Base-by-base conservation (phyloP, 2,888 invertebrate genomes). In the Brenthis ino region DNA sequence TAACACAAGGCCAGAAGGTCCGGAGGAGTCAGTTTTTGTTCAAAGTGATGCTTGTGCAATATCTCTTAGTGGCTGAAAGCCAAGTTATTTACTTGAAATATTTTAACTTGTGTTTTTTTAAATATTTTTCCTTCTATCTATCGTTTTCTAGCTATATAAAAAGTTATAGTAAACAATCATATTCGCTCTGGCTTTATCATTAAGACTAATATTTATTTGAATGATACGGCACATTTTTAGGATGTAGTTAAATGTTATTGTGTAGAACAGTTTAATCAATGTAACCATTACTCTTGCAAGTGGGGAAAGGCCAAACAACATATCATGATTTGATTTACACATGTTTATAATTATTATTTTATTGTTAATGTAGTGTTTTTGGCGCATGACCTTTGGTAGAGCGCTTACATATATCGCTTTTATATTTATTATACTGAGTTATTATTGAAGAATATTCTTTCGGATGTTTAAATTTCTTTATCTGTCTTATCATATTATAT, bases 1-100 rank as follows among this genome's bases (percentile, higher is more conserved):
- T 75, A 78, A 72, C 69, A 70, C 74, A 77, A 77, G 76, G 77
- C 72, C 74, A 76, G 67, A 48, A 33, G 16, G 65, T 57, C 13
- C 60, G 37, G 48, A 33, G 6, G 47, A 14, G 12, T 13, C 37
- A 28, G 37, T 57, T 60, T 33, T 50, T 20, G 43, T 24, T n/a
- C 33, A 56, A 56, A 48, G 1, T n/a, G 48, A 20, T 13, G 11
- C n/a, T 33, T 51, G 14, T 16, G 16, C 51, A 16, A 43, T 43
- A 43, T 43, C 37, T 43, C 37, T 43, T 43, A 43, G 37, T 11
- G 37, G 11, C 37, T 11, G 37, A 43, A 43, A 43, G 11, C 11
- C 11, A 43, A 11, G 11, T 43, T 43, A 43, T 11, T 43, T 43
- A 43, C 37, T 8, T 37, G 8, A 37, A 8, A 43, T 43, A 43